Evolutionary conservation across 1,140 invertebrate species (phyloP), one percentile per base, ranked within the genome.

Genomic region (Zeugodacus cucurbitae): DNA sequence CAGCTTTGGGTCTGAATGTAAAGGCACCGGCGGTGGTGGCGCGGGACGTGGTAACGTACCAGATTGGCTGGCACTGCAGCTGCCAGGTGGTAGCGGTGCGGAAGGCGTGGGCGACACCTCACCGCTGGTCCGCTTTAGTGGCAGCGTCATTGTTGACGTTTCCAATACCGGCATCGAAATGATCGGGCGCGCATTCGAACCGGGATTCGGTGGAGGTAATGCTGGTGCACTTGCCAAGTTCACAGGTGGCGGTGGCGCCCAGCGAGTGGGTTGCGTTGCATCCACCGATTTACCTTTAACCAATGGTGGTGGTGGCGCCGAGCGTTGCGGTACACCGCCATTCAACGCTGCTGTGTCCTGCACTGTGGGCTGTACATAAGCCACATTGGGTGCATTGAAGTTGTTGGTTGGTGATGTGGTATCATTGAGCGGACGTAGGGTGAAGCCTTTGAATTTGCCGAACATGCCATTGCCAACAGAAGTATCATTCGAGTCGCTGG

Each of bases 391-490:
- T 0, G 88, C 92, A 67, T 88, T 91, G 67, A 91, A 90, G 44
- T 92, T 91, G 86, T 90, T 90, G 1, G 89, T 88, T 2, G 91
- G 91, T 17, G 91, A 90, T 17, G 90, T 89, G 62, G 90, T 88
- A 86, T 92, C 91, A 87, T 91, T 91, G n/a, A 97, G 94, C 0
- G 97, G 96, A 0, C 95, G 95, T 41, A 97, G 94, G 2, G 96
- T 96, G 92, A 97, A 98, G 1, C 97, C 97, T 94, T 97, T 97
- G 93, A 97, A 97, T 89, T 97, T 96, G 0, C 97, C 97, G 90
- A 97, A 97, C 90, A 98, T 95, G 88, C 95, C 95, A 89, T 94
- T 95, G 89, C 95, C 94, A 90, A 95, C 94, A 4, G 95, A 92
- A 78, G 94, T 95, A 26, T 94, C 92, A 10, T 94, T 93, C 58